phyloP scores from a whole-genome alignment of 2,797 vertebrate species.

The Trematocara caparti region DNA sequence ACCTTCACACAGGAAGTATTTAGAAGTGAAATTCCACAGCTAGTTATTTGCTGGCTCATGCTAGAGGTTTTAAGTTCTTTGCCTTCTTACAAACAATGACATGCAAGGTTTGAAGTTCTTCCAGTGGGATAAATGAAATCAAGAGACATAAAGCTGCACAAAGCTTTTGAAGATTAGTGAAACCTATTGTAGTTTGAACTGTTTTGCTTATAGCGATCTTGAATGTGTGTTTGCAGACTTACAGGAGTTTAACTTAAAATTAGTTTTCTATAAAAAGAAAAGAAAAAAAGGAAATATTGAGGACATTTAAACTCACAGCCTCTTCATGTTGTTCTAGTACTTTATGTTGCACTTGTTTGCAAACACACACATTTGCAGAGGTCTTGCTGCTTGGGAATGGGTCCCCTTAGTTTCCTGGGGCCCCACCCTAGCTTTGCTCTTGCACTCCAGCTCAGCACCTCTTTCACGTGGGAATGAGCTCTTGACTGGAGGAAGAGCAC shows the following conservation, averaged over 20 bases:
- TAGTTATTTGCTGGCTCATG: background rate
- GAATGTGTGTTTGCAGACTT: background rate
- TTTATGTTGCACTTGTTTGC: conserved; percentile 18
- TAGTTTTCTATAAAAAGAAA: background rate
- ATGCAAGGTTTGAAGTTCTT: background rate
- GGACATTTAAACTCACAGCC: background rate
- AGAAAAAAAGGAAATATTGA: background rate
- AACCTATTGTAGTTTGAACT: background rate
- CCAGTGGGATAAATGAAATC: background rate
- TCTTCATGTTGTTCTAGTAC: conserved; percentile 2
- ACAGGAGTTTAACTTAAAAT: background rate
- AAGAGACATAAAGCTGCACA: background rate
- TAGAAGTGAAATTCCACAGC: background rate
- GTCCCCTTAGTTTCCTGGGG: conserved; percentile 84
- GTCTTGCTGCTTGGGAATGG: conserved; percentile 71
- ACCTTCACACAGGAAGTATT: background rate
- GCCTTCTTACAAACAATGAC: background rate
- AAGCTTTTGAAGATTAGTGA: background rate
- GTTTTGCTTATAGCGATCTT: background rate
- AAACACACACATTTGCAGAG: conserved; percentile 35
- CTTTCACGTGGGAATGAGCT: conserved; percentile 98
- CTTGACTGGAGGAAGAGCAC: conserved; percentile 90
- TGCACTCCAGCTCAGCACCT: conserved; percentile 80
- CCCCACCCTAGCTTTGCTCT: conserved; percentile 69
- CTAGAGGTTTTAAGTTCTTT: background rate